Evolutionary conservation across 1,140 invertebrate genomes (phyloP).

Genomic region (Pachypeltis micranthus): DNA sequence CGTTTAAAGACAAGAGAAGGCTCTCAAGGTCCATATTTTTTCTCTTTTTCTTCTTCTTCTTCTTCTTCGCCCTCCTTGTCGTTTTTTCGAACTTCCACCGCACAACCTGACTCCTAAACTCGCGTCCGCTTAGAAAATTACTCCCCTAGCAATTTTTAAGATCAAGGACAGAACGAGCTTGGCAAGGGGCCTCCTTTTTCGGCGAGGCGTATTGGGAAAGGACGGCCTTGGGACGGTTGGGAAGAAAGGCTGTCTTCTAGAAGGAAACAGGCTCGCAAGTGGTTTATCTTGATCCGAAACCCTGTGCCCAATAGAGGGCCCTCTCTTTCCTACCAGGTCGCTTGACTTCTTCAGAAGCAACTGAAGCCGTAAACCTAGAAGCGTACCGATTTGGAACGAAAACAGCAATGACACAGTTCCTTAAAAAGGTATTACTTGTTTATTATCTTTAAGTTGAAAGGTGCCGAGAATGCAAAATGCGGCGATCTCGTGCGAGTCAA

Average conservation of each 20-base stretch:
- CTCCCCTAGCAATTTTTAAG: background rate
- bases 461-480: too few species aligned
- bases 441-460: too few species aligned
- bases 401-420: background rate
- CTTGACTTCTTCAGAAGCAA: background rate
- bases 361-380: constrained; percentile 1
- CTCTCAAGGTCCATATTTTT: background rate
- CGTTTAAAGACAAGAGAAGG: constrained; percentile 1
- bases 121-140: constrained; percentile 4
- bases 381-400: background rate
- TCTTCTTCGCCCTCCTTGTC: too few species aligned
- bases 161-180: background rate
- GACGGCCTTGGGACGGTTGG: constrained; percentile 1
- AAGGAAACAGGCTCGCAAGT: background rate
- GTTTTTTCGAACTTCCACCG: too few species aligned
- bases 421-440: too few species aligned
- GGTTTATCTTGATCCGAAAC: constrained; percentile 9
- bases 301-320: constrained; percentile 1
- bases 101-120: constrained; percentile 6
- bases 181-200: background rate
- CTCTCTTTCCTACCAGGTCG: background rate
- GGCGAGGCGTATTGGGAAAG: constrained; percentile 3
- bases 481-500: too few species aligned
- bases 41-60: background rate
- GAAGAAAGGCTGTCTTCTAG: constrained; percentile 4